A percentile compares a stretch with the other conserved stretches of the same genome.
These are phyloP conservation scores for Ivindomyrus marchei DNA, from an alignment of 2,113 vertebrate genomes.

Conservation along the genomic window DNA sequence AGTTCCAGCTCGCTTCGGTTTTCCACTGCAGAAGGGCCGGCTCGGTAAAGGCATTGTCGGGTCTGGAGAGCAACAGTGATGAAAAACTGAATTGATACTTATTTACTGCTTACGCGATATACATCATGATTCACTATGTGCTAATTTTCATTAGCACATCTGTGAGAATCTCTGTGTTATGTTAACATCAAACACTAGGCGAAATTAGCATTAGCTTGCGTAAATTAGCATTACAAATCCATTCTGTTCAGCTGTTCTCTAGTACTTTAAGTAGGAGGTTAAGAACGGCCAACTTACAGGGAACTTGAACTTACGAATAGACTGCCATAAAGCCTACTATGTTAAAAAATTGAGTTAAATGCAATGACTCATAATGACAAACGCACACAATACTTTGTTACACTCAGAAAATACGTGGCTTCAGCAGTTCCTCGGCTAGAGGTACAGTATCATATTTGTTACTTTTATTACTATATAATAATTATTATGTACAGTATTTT, in stretches of 20 bases:
- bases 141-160: not conserved
- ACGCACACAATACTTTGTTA: not conserved
- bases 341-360: not conserved
- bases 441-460: not conserved
- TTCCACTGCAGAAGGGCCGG: not conserved
- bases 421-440: not conserved
- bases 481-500: not conserved
- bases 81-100: not conserved
- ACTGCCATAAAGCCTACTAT: not conserved
- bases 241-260: not conserved
- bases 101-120: not conserved
- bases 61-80: not conserved
- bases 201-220: not conserved
- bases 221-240: not conserved
- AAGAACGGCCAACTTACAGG: not conserved
- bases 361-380: not conserved
- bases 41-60: not conserved
- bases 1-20: not conserved
- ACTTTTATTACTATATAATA: not conserved
- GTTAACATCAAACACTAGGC: not conserved
- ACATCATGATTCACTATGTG: not conserved
- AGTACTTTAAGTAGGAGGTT: not conserved
- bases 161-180: not conserved
- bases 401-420: not conserved
- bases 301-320: not conserved